phyloP scores from a whole-genome alignment of 2,888 invertebrate species.

The Trilocha varians region DNA sequence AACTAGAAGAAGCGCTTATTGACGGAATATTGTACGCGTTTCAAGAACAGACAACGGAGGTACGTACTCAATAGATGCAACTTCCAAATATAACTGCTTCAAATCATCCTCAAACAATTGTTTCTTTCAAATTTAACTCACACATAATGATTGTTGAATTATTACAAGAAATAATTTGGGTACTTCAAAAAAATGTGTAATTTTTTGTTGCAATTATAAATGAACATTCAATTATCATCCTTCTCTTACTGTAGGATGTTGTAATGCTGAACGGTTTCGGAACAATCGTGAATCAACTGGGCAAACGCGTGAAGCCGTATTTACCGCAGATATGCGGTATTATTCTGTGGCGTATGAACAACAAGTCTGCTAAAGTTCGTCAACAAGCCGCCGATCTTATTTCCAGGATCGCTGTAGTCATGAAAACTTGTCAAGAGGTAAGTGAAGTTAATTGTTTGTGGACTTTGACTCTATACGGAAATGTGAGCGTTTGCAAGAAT shows the following conservation, averaged over 20 bases:
- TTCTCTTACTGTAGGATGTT: conserved; percentile 90
- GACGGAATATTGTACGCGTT: conserved; percentile 99
- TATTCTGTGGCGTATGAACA: conserved; percentile 98
- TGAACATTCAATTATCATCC: too few species aligned
- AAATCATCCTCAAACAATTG: too few species aligned
- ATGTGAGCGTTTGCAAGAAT: background rate
- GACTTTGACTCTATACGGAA: background rate
- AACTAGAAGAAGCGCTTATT: conserved; percentile 98
- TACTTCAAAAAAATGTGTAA: too few species aligned
- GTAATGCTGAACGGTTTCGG: conserved; percentile 99
- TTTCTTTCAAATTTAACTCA: too few species aligned
- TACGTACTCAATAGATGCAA: too few species aligned
- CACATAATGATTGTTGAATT: too few species aligned
- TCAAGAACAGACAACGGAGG: conserved; percentile 99
- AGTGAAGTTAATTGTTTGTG: too few species aligned
- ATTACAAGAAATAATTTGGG: too few species aligned
- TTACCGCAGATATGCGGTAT: conserved; percentile 99
- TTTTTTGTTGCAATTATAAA: too few species aligned
- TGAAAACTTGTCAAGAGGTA: conserved; percentile 99
- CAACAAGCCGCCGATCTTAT: conserved; percentile 99
- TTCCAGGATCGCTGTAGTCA: conserved; percentile 97
- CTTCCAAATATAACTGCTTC: too few species aligned
- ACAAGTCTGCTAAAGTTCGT: conserved; percentile 98
- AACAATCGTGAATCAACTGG: conserved; percentile 97
- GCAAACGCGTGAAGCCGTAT: conserved; percentile 98